phyloP scores from a whole-genome alignment of 2,113 vertebrate genomes.

The Martes martes region DNA sequence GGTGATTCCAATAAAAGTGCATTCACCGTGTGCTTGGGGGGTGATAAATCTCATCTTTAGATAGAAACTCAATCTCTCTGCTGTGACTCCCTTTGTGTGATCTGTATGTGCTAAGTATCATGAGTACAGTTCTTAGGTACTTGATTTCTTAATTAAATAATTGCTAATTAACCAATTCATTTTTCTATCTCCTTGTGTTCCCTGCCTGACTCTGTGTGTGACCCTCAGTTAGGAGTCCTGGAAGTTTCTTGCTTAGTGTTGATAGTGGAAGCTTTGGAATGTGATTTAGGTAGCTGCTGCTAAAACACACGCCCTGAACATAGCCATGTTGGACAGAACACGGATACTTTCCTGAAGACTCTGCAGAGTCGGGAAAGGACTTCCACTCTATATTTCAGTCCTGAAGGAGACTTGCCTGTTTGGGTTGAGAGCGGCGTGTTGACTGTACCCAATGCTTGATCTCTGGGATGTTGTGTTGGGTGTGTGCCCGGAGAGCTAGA shows the following conservation, averaged over 20 bases:
- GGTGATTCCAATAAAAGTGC: not conserved
- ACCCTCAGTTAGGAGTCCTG: not conserved
- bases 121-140: not conserved
- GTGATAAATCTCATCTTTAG: conserved; percentile 13
- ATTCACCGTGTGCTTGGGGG: not conserved
- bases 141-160: not conserved
- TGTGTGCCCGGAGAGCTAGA: not conserved
- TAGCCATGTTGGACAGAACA: not conserved
- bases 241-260: not conserved
- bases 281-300: not conserved
- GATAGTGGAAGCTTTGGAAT: not conserved
- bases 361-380: not conserved
- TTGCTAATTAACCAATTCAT: not conserved
- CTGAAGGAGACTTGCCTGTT: not conserved
- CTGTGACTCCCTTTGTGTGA: not conserved
- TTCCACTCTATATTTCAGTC: not conserved
- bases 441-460: not conserved
- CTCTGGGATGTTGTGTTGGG: not conserved
- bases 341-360: not conserved
- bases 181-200: not conserved
- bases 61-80: not conserved
- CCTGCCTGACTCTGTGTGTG: not conserved
- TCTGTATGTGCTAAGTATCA: not conserved
- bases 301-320: not conserved
- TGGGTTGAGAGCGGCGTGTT: not conserved